Base-by-base conservation (phyloP, 1,140 invertebrate species). In the Papilio xuthus region DNA sequence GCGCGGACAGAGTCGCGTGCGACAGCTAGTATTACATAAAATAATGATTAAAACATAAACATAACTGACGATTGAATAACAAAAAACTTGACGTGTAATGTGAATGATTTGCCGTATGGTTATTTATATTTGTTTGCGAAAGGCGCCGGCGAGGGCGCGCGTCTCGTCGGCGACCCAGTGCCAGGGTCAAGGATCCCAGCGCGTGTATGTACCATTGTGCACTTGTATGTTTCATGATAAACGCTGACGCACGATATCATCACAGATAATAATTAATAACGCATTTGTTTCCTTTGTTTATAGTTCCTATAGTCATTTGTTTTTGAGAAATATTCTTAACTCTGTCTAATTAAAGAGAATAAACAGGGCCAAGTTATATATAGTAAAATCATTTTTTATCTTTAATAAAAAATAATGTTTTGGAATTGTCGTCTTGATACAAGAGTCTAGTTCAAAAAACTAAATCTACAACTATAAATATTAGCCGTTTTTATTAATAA, bases 141-240 rank as follows among this genome's bases (percentile, higher is more conserved):
- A 79, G 81, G 87, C 86, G 85, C 81, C 84, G 81, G 75, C 77
- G 81, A 86, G 76, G 67, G 84, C 80, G 82, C 79, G 71, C 71
- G 79, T 79, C 83, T 81, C 80, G 82, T 77, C 82, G 77, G 71
- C 84, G 79, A 80, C 81, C 81, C 80, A 82, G n/a, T 81, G 72
- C 80, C 78, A 84, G 83, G 87, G 86, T 89, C 86, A 89, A 89
- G 85, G 84, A 85, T 88, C 83, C 78, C 78, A 72, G 77, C 79
- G 84, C 84, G 81, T 84, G 81, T 84, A 83, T 76, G 79, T 78
- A 41, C 79, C 80, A 83, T 79, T 81, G 78, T 83, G 79, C 77
- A 78, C 79, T 79, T 77, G 8, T 63, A 70, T 41, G 42, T 47
- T 15, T n/a, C 8, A 44, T 72, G 41, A 20, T 42, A 72, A 23